Percentiles rank a stretch among this genome's conserved stretches.
phyloP scores from a whole-genome alignment of 2,113 vertebrate genomes.

The Agelaius phoeniceus region DNA sequence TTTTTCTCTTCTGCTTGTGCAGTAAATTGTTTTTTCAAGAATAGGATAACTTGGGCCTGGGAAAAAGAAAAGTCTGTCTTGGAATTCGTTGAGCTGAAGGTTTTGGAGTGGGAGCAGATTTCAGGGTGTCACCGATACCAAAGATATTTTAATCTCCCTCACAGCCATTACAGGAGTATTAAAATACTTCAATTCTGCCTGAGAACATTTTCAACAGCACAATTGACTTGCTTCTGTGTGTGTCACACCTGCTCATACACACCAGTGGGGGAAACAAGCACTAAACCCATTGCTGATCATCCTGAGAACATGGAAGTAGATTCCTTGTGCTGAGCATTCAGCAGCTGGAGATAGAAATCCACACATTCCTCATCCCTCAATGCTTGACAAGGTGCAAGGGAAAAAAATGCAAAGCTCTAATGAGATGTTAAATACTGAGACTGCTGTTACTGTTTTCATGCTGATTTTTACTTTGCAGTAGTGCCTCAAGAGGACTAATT shows the following conservation, averaged over 20 bases:
- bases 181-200: slow-evolving; percentile 26
- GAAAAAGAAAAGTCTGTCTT: background rate
- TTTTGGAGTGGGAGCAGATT: background rate
- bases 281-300: slow-evolving; percentile 34
- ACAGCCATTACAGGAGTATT: slow-evolving; percentile 22
- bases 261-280: background rate
- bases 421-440: background rate
- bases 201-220: slow-evolving; percentile 26
- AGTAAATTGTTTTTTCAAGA: background rate
- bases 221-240: slow-evolving; percentile 22
- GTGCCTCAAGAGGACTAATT: background rate
- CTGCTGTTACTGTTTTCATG: background rate
- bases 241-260: slow-evolving; percentile 41
- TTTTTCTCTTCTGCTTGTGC: background rate
- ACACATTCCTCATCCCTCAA: slow-evolving; percentile 41
- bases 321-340: slow-evolving; percentile 10
- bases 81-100: background rate
- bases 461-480: slow-evolving; percentile 4
- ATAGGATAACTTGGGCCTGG: background rate
- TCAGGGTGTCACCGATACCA: background rate
- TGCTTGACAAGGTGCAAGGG: slow-evolving; percentile 15
- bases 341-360: background rate
- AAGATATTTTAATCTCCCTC: slow-evolving; percentile 40
- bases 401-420: background rate
- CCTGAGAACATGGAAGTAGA: background rate